Base-by-base conservation (phyloP, 1,140 invertebrate species). In the Leptinotarsa undecemlineata region DNA sequence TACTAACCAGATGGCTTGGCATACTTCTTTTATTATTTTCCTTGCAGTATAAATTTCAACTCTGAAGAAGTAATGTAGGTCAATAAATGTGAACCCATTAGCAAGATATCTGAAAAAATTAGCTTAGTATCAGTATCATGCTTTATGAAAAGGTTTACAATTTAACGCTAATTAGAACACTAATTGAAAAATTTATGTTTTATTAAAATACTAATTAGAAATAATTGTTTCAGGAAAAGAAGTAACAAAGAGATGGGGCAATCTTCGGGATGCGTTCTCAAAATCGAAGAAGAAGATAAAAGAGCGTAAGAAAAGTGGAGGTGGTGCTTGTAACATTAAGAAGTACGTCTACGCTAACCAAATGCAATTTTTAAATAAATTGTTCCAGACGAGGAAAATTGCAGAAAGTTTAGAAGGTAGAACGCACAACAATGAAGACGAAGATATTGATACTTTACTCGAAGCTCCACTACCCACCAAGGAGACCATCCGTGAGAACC, bases 361-460 rank as follows among this genome's bases (percentile, higher is more conserved):
- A 72, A 63, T 72, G 61, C 63, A 64, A 64, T 72, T 72, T 72
- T 64, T 72, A 42, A 72, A 72, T 57, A 72, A 72, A 72, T 64
- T 62, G 47, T 72, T 21, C 23, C 47, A 72, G 20, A 20, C 71
- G 42, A 72, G 51, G 33, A 51, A 71, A 71, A 21, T 68, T 68
- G 33, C 33, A 68, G 33, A 68, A 68, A 68, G 66, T 48, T 47
- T 68, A 15, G 33, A 68, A 68, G 66, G 6, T 42, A 68, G 23
- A 68, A 47, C 66, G 17, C 0, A 68, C 33, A 68, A 68, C 21
- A 68, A 68, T 47, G 26, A 68, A 68, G 42, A 68, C 33, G 23
- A 68, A 68, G 66, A 68, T 68, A 26, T 68, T 19, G 66, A 68
- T 68, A n/a, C 33, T 48, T 17, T 68, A 68, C 66, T 14, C 66